Evolutionary conservation across 2,888 invertebrate species (phyloP).

Genomic region (Pemphredon lugubris): DNA sequence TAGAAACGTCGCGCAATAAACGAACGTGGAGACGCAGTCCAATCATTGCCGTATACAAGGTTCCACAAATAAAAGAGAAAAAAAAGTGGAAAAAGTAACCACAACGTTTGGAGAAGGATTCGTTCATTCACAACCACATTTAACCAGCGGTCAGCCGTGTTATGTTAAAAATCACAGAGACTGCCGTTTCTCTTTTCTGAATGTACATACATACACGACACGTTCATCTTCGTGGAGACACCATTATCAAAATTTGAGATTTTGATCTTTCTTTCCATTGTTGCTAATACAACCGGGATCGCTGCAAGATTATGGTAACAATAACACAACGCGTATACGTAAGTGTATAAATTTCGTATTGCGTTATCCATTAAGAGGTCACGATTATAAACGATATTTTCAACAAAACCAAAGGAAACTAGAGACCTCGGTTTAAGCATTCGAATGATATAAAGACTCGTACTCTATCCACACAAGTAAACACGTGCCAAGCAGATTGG

Average conservation of each 20-base stretch:
- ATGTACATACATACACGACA: constrained; percentile 5
- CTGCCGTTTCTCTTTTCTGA: constrained; percentile 14
- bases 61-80: constrained; percentile 10
- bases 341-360: constrained; percentile 2
- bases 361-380: not conserved
- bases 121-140: constrained; percentile 75
- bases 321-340: constrained; percentile 19
- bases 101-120: constrained; percentile 2
- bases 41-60: too few relatives aligned
- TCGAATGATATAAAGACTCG: constrained; percentile 34
- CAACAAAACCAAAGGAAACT: constrained; percentile 30
- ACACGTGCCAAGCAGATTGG: constrained; percentile 20
- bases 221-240: constrained; percentile 11
- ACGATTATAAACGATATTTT: not conserved
- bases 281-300: constrained; percentile 12
- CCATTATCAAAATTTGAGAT: constrained; percentile 21
- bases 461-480: constrained; percentile 31
- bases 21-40: too few relatives aligned
- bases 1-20: too few relatives aligned
- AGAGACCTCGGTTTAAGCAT: constrained; percentile 27
- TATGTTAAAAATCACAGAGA: constrained; percentile 60
- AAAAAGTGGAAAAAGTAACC: constrained; percentile 3
- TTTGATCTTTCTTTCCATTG: constrained; percentile 11
- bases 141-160: constrained; percentile 78
- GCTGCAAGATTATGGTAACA: constrained; percentile 4